Base-by-base conservation (phyloP, 2,113 vertebrate species). In the Hepsetus odoe region DNA sequence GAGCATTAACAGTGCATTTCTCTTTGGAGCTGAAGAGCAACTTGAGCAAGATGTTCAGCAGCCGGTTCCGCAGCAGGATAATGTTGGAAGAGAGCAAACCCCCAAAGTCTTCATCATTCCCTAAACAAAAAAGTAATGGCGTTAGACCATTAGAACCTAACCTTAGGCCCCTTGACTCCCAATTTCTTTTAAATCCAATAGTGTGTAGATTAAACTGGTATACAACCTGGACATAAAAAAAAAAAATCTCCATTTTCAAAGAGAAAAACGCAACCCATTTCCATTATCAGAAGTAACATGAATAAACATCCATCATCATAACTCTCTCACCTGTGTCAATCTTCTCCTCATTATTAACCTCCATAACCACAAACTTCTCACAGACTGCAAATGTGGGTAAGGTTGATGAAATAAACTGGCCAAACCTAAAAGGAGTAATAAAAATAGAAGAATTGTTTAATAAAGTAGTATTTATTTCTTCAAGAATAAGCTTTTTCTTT, bases 351-450 rank as follows among this genome's bases (percentile, higher is more conserved):
- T 94, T 94, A 61, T 93, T 97, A 85, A 96, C 91, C 87, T 98
- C 98, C 98, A 99, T 99, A 73, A 97, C 90, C n/a, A 98, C 96
- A 91, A 99, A 99, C 92, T 99, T 99, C 91, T 99, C 98, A 88
- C 97, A 98, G 74, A 98, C 96, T 0, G 97, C 97, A 75, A 98
- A 98, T 0, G 98, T 98, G 74, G 97, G 98, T 69, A 99, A 91
- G 72, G 98, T 99, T 26, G 98, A 99, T 73, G 98, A 96, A 89
- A 98, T 94, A 87, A 99, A 99, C 90, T 99, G 97, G 59, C 97
- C 98, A 76, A 97, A 98, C 86, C 98, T 96, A 18, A 68, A 59
- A 76, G 30, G 1, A 14, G 71, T 76, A 10, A 69, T 11, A 64
- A 24, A 72, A 76, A 67, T 11, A 33, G 42, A 59, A 58, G 14